Base-by-base conservation (phyloP, 2,888 invertebrate species). In the Ptilodon capucinus region DNA sequence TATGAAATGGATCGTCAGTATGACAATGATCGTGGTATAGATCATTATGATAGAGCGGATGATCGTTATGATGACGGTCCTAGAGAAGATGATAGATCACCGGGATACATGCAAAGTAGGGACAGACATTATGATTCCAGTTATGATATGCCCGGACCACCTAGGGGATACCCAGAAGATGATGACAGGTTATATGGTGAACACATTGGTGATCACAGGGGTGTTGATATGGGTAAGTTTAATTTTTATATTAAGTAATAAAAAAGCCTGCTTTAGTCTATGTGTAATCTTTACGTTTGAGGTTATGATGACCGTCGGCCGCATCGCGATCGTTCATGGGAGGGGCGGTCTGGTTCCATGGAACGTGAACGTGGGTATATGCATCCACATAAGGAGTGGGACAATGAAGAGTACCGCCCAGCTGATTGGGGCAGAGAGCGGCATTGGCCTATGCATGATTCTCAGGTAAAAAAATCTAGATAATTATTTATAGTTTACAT, bases 321-420 rank as follows among this genome's bases (percentile, higher is more conserved):
- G 6, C 85, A 83, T 53, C 89, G 93, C 30, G 89, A 92, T 62
- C 91, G 89, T 32, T 92, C 93, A 14, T 92, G 93, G 93, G 92
- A 92, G 54, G 86, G 90, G n/a, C 79, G 90, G 5, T 85, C 89
- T 40, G 80, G 86, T 5, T 91, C 91, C 0, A 74, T 91, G 54
- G 91, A 91, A 39, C 84, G 89, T 44, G 91, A 91, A 42, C 82
- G 91, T 30, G 81, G 81, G 1, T 91, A 91, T 50, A 79, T 90
- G 64, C 91, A 91, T 68, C 80, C 86, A 0, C 90, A 86, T 55
- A 91, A 91, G 71, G 91, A 91, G 11, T 91, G 91, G 91, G 91
- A 91, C 14, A 85, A 79, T 66, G 90, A 91, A 36, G 93, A 93
- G 44, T 93, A 93, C 54, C 89, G 92, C 41, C 82, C 91, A 36